Evolutionary conservation across 2,113 vertebrate genomes (phyloP).

Genomic region (Tenrec ecaudatus): DNA sequence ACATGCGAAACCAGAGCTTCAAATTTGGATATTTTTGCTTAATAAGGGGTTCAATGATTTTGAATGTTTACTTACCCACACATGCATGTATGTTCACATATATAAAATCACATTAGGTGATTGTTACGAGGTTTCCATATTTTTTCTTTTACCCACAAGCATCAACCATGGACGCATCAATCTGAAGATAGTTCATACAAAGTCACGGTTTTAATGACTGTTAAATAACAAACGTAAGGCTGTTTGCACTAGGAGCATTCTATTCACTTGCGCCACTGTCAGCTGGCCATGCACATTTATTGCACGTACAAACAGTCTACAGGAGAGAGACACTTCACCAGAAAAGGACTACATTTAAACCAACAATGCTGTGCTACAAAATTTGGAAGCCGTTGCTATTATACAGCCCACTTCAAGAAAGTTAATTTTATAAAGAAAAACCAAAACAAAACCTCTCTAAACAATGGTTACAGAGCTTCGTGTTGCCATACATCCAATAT

Average conservation of each 20-base stretch:
- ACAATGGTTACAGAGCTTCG: constrained; percentile 88
- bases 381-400: constrained; percentile 82
- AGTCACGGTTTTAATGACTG: constrained; percentile 88
- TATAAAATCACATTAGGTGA: not conserved
- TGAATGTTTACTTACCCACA: too few species aligned
- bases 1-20: too few species aligned
- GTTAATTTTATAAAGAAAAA: constrained; percentile 84
- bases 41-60: too few species aligned
- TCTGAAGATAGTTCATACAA: constrained; percentile 80
- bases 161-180: not conserved
- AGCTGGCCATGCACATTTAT: constrained; percentile 84
- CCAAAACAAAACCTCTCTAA: constrained; percentile 86
- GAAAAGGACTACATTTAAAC: constrained; percentile 78
- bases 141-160: not conserved
- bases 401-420: constrained; percentile 86
- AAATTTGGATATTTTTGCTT: too few species aligned
- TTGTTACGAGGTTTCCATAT: not conserved
- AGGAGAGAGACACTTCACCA: constrained; percentile 79
- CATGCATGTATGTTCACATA: too few species aligned
- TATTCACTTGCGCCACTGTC: constrained; percentile 85
- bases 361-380: constrained; percentile 87
- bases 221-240: constrained; percentile 80
- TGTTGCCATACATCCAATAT: constrained; percentile 87
- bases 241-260: constrained; percentile 86
- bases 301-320: constrained; percentile 88